These are phyloP conservation scores for Melospiza melodia DNA, from an alignment of 2,113 vertebrate genomes.

Conservation along the genomic window DNA sequence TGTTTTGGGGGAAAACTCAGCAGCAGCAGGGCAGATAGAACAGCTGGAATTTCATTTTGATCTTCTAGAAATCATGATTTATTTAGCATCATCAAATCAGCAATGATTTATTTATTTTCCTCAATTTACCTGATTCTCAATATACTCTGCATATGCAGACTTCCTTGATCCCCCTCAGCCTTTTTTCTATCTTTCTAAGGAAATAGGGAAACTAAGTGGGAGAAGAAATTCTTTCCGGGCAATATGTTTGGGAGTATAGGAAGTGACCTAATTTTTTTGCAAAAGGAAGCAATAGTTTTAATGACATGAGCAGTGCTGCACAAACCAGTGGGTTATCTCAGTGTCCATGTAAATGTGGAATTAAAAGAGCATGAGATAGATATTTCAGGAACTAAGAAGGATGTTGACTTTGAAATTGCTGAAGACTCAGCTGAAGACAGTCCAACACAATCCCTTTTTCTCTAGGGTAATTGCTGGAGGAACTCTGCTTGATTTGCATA, in stretches of 20 bases:
- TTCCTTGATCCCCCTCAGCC: neutral
- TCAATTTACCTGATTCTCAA: neutral
- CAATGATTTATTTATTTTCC: neutral
- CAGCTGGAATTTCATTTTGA: neutral
- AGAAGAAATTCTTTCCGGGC: neutral
- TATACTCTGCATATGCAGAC: neutral
- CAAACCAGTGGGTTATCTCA: neutral
- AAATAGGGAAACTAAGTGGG: neutral
- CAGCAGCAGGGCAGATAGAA: neutral
- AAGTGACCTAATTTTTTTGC: neutral
- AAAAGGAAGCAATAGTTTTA: neutral
- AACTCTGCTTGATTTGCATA: neutral
- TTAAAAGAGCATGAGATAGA: neutral
- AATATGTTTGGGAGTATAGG: neutral
- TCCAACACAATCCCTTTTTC: neutral
- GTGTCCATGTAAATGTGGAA: neutral
- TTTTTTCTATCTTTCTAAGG: neutral
- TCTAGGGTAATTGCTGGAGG: neutral
- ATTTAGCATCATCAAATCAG: neutral
- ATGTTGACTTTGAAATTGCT: neutral
- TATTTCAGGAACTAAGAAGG: neutral
- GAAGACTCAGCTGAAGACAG: neutral
- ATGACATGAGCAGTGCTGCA: neutral
- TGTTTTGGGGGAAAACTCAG: neutral
- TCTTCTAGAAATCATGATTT: neutral